phyloP scores from a whole-genome alignment of 2,888 invertebrate genomes.

The Epinotia nisella region DNA sequence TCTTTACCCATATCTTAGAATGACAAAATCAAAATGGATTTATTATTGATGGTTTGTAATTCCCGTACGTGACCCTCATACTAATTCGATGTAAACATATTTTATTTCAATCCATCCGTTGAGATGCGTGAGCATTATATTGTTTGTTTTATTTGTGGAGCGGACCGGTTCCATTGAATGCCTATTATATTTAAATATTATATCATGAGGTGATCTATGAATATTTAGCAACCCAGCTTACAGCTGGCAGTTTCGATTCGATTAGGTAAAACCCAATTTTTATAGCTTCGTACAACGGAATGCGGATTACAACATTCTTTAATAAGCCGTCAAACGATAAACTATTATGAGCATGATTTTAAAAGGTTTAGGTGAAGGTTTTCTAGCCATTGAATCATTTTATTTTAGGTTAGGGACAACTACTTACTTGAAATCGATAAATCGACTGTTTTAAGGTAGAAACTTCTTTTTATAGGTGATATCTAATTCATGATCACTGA shows the following conservation, averaged over 20 bases:
- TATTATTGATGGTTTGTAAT: conserved; percentile 1
- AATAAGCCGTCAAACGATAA: conserved; percentile 18
- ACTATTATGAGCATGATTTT: neutral
- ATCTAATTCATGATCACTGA: neutral
- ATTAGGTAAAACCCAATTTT: conserved; percentile 51
- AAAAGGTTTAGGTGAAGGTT: neutral
- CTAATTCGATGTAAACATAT: conserved; percentile 13
- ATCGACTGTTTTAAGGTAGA: neutral
- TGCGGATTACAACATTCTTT: conserved; percentile 52
- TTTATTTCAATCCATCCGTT: conserved; percentile 14
- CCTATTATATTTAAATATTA: conserved; percentile 44
- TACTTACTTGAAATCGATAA: no score
- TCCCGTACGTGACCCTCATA: conserved; percentile 32
- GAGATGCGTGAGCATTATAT: conserved; percentile 16
- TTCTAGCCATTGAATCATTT: neutral
- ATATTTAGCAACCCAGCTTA: conserved; percentile 47
- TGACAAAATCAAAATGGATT: neutral
- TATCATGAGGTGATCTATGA: conserved; percentile 49
- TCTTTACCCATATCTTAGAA: no score
- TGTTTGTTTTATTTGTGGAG: conserved; percentile 44
- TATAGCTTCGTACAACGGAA: conserved; percentile 49
- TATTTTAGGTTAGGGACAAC: neutral
- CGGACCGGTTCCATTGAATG: conserved; percentile 50
- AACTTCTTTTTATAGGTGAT: neutral
- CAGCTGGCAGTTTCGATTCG: conserved; percentile 39